Percentiles rank a stretch among this genome's conserved stretches.
These are phyloP conservation scores for Papilio helenus DNA, from an alignment of 1,140 invertebrate genomes.

Conservation along the genomic window DNA sequence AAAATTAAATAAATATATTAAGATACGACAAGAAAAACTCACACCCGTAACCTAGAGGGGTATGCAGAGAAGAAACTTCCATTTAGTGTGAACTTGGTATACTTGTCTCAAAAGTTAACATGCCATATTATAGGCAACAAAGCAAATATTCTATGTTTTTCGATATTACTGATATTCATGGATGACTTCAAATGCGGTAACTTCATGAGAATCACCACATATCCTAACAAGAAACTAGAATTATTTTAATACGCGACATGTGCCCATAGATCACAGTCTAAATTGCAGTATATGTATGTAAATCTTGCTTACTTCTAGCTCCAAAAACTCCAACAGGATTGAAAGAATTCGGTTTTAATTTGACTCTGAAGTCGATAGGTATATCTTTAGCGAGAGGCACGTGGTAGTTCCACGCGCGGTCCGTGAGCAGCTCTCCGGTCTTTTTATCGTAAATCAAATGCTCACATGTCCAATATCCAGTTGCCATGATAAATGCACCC, in stretches of 20 bases:
- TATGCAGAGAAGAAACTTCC: neutral
- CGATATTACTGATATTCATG: too few species aligned
- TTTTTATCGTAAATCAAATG: conserved; percentile 85
- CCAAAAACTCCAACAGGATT: conserved; percentile 88
- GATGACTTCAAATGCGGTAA: too few species aligned
- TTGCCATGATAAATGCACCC: conserved; percentile 93
- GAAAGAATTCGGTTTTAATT: conserved; percentile 86
- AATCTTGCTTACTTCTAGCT: conserved; percentile 86
- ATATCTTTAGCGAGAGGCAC: conserved; percentile 91
- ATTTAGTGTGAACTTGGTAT: neutral
- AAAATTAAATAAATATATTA: too few species aligned
- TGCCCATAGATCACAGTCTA: neutral
- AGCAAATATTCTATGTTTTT: too few species aligned
- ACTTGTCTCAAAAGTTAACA: neutral
- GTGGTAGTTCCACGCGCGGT: conserved; percentile 92
- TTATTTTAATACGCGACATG: neutral
- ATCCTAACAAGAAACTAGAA: neutral
- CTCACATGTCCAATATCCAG: conserved; percentile 91
- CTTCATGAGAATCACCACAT: too few species aligned
- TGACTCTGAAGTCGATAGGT: conserved; percentile 90
- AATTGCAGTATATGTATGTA: neutral
- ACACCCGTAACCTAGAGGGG: conserved; percentile 48
- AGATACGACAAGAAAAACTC: conserved; percentile 1
- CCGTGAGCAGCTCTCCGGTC: conserved; percentile 87
- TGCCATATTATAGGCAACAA: too few species aligned